Base-by-base conservation (phyloP, 1,140 invertebrate species). In the Temnothorax nylanderi region DNA sequence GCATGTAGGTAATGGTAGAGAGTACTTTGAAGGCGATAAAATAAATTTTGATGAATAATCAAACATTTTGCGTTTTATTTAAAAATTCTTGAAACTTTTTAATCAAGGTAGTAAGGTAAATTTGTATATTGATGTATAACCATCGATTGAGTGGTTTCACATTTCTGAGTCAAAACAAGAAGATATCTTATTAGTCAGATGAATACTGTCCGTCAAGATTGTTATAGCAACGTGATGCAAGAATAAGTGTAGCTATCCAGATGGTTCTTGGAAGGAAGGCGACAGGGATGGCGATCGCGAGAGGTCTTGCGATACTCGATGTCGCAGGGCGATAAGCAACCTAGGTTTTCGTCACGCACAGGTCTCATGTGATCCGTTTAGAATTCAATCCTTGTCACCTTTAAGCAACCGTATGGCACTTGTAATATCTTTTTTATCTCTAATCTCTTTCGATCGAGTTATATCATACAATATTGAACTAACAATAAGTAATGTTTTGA, bases 321-420 rank as follows among this genome's bases (percentile, higher is more conserved):
- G 75, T 85, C 75, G 64, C 58, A 65, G 49, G 6, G 77, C 75
- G 90, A 91, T 91, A 91, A 91, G 87, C 54, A 87, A 80, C 34
- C 6, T 62, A 74, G 58, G 72, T 75, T 88, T 80, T 91, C 72
- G 87, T 90, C 90, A 91, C 90, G 90, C 89, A 90, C 90, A 47
- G 74, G 89, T 91, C 90, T 91, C 90, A 78, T 91, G 78, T 91
- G 84, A 90, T 87, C 34, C 65, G 54, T 65, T 69, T 49, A 69
- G 89, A 81, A 84, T 32, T 54, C 78, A 91, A 90, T 90, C 89
- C 56, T 84, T 77, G 58, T 88, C 80, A 85, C 65, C 49, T 88
- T 75, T 69, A 87, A 90, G 69, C 58, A 62, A 89, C 62, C 49
- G 54, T 56, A 80, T 41, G 49, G 72, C 34, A 49, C 54, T 67